Percentiles rank a stretch among this genome's conserved stretches.
These are phyloP conservation scores for Leptinotarsa rubiginosa DNA, from an alignment of 2,888 invertebrate genomes.

Conservation along the genomic window DNA sequence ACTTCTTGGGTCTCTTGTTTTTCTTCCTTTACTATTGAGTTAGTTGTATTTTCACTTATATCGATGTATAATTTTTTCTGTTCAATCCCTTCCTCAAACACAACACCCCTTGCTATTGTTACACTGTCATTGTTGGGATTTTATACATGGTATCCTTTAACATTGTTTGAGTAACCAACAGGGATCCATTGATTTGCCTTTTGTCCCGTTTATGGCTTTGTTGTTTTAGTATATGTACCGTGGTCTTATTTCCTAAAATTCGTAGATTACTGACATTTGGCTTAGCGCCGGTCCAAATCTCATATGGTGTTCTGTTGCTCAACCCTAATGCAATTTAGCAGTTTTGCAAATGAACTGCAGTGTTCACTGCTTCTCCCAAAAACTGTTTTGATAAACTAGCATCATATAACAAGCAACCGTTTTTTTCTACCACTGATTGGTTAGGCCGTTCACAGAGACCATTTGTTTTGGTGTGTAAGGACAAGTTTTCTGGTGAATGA, in stretches of 20 bases:
- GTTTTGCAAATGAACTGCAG: conserved; percentile 29
- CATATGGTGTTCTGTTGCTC: conserved; percentile 22
- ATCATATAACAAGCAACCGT: conserved; percentile 35
- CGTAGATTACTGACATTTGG: conserved; percentile 47
- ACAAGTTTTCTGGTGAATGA: conserved; percentile 23
- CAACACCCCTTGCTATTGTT: conserved; percentile 19
- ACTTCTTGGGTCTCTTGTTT: too few species aligned
- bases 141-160: conserved; percentile 41
- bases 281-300: conserved; percentile 27
- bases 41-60: too few species aligned
- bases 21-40: too few species aligned
- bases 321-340: background rate
- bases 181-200: conserved; percentile 42
- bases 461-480: conserved; percentile 45
- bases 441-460: conserved; percentile 53
- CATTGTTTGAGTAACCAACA: conserved; percentile 46
- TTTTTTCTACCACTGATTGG: conserved; percentile 45
- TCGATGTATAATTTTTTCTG: too few species aligned
- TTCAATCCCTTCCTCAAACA: conserved; percentile 17
- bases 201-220: conserved; percentile 43
- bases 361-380: conserved; percentile 40
- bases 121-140: conserved; percentile 8
- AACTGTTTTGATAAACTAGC: conserved; percentile 27
- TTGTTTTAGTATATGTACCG: conserved; percentile 46
- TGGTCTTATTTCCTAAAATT: conserved; percentile 38